A percentile compares a stretch with the other conserved stretches of the same genome.
Evolutionary conservation across 2,888 invertebrate species (phyloP).

Genomic region (Tuta absoluta): DNA sequence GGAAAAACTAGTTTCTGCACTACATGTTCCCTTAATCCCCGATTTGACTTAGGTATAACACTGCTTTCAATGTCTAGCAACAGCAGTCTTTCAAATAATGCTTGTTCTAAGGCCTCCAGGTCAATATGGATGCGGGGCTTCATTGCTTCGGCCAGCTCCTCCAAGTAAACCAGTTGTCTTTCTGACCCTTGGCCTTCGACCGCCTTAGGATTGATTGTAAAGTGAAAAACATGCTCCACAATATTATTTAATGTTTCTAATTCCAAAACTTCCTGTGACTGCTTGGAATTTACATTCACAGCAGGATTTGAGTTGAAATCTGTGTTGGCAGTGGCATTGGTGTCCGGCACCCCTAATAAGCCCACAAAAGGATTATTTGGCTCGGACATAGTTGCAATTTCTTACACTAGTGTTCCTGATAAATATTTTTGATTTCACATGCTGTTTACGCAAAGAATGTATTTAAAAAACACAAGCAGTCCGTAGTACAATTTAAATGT

Average conservation of each 20-base stretch:
- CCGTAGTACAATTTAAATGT: no score
- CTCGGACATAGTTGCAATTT: constrained; percentile 61
- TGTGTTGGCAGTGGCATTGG: constrained; percentile 45
- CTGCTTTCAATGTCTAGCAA: constrained; percentile 76
- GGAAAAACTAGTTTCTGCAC: constrained; percentile 83
- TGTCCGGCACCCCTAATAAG: constrained; percentile 61
- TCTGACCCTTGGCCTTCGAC: constrained; percentile 51
- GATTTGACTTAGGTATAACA: constrained; percentile 70
- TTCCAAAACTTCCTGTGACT: constrained; percentile 52
- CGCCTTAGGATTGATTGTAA: constrained; percentile 83
- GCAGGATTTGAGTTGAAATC: constrained; percentile 46
- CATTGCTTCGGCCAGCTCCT: constrained; percentile 81
- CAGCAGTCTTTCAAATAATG: constrained; percentile 89
- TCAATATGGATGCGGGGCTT: constrained; percentile 78
- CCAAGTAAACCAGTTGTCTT: constrained; percentile 83
- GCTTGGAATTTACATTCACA: constrained; percentile 48
- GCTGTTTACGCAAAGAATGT: no score
- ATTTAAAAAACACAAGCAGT: no score
- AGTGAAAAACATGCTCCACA: constrained; percentile 86
- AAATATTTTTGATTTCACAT: no score
- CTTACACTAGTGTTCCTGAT: constrained; percentile 24
- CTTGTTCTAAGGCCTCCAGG: constrained; percentile 86
- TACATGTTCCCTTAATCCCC: constrained; percentile 70
- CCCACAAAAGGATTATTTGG: constrained; percentile 73
- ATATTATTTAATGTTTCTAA: constrained; percentile 73